Evolutionary conservation across 1,140 invertebrate species (phyloP), one percentile per base, ranked within the genome.

Genomic region (Coboldia fuscipes): DNA sequence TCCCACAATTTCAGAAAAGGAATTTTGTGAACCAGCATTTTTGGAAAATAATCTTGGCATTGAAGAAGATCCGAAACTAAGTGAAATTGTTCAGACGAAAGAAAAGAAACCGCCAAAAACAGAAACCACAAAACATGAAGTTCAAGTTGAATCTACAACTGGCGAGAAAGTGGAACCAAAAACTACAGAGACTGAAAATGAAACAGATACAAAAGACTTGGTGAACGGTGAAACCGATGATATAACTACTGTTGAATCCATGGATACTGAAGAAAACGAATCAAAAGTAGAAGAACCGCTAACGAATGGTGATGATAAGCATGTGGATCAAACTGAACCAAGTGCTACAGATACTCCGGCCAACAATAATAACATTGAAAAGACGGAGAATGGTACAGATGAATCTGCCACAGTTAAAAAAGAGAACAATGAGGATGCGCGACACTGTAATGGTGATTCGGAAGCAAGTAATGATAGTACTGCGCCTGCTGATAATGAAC

Each of bases 1-100:
- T n/a, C n/a, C n/a, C n/a, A n/a, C n/a, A n/a, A n/a, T n/a, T n/a
- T n/a, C n/a, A n/a, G 51, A 54, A 3, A 46, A 49, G 2, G 47
- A 54, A 35, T 55, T 55, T 24, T 55, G 54, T 30, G 50, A 52
- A 30, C 50, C 52, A 2, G 47, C 54, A 30, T 55, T 55, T n/a
- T 36, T 55, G 8, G 51, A 50, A 33, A 55, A 55, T 40, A 55
- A 55, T 40, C 34, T 52, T 34, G 52, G 52, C 18, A 55, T 55
- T 19, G 52, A 55, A 30, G 43, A 55, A 33, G 52, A 55, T 38
- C 52, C 52, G 1, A 51, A 55, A 36, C 34, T 55, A 12, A 50
- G 51, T 10, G 52, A 54, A 31, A 54, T 55, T 35, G 50, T 55
- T 7, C 50, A 55, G 34, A 47, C 45, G 14, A 48, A 30, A 10